Evolutionary conservation across 1,140 invertebrate species (phyloP).

Genomic region (Macrosteles quadrilineatus): DNA sequence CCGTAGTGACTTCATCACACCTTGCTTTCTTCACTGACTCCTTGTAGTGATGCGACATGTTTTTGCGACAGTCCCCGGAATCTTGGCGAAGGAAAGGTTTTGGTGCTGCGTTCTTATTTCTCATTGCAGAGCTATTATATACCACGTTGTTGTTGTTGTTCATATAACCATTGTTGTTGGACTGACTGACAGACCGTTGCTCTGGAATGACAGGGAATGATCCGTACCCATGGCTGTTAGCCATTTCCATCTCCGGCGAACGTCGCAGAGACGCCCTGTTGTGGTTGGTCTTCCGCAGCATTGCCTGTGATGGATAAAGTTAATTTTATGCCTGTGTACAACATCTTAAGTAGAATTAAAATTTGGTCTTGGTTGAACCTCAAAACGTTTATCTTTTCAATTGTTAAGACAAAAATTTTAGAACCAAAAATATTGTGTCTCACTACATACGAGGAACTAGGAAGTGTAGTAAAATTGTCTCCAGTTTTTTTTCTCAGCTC

Average conservation of each 20-base stretch:
- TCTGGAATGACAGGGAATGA: slow-evolving; percentile 13
- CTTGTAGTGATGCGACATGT: slow-evolving; percentile 26
- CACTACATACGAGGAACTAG: too few species aligned
- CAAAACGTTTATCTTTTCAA: too few species aligned
- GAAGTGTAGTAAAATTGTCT: too few species aligned
- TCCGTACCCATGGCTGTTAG: background rate
- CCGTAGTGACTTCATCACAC: slow-evolving; percentile 49
- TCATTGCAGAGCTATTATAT: slow-evolving; percentile 18
- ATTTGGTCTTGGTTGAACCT: too few species aligned
- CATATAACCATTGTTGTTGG: background rate
- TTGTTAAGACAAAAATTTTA: too few species aligned
- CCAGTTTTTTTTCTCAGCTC: too few species aligned
- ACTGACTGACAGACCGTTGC: background rate
- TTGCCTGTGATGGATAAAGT: slow-evolving; percentile 57
- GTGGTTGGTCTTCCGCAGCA: slow-evolving; percentile 77
- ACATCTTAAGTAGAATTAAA: background rate
- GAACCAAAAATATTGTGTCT: too few species aligned
- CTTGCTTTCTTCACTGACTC: background rate
- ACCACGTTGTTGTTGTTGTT: slow-evolving; percentile 22
- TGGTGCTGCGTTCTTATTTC: slow-evolving; percentile 14
- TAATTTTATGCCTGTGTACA: background rate
- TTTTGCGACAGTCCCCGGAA: slow-evolving; percentile 10
- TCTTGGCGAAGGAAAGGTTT: slow-evolving; percentile 1
- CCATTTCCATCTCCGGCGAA: slow-evolving; percentile 17
- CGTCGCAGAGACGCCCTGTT: slow-evolving; percentile 69